A percentile compares a stretch with the other conserved stretches of the same genome.
Evolutionary conservation across 2,888 invertebrate genomes (phyloP).

Genomic region (Aspidiotus destructor): DNA sequence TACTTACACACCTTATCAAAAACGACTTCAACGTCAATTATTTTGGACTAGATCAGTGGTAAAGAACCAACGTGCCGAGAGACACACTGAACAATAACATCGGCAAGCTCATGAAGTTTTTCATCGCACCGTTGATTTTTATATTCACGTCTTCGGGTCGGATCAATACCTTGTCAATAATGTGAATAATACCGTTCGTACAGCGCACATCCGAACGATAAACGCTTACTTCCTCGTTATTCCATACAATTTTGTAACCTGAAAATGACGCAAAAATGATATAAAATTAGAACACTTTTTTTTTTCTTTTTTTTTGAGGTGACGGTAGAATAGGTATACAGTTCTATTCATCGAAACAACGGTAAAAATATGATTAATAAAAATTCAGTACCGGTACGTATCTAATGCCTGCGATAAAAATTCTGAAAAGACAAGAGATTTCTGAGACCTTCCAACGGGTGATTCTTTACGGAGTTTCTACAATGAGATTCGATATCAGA

Average conservation of each 20-base stretch:
- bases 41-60: constrained; percentile 24
- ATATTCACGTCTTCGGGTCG: constrained; percentile 69
- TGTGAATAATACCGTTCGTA: constrained; percentile 91
- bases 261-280: constrained; percentile 39
- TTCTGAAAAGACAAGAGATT: no score
- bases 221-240: constrained; percentile 70
- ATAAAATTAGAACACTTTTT: no score
- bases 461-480: no score
- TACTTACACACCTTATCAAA: neutral
- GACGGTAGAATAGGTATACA: no score
- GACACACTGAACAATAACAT: constrained; percentile 15
- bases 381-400: no score
- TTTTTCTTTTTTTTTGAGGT: no score
- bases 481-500: no score
- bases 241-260: constrained; percentile 81
- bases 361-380: no score
- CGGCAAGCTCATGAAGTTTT: neutral
- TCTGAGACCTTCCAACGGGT: no score
- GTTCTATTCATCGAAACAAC: no score
- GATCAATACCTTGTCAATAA: constrained; percentile 79
- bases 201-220: constrained; percentile 87
- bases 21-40: neutral
- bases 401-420: no score
- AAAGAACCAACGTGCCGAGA: constrained; percentile 11
- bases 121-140: constrained; percentile 42